Evolutionary conservation across 64 coral and sea anemone genomes (phyloP).

Genomic region (Platygyra sinensis): DNA sequence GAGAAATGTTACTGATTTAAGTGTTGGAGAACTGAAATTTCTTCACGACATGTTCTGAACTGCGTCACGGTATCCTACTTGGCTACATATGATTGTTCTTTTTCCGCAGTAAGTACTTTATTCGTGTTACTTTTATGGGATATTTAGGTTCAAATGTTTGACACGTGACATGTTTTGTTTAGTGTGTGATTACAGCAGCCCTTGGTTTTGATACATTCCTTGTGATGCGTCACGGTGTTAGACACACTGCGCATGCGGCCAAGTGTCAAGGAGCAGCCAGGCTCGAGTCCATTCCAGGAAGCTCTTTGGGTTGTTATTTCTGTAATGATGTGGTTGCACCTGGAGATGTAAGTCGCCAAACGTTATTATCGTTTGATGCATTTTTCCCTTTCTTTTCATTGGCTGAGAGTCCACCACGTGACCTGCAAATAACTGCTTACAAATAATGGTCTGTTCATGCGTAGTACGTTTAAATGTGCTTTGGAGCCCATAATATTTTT

Average conservation of each 20-base stretch:
- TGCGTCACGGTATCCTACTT: no score
- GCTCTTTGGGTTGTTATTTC: slow-evolving; percentile 90
- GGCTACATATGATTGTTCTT: no score
- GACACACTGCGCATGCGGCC: neutral
- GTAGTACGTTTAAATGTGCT: no score
- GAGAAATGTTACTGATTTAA: no score
- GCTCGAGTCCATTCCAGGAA: slow-evolving; percentile 60
- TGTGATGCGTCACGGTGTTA: slow-evolving; percentile 91
- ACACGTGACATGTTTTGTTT: neutral
- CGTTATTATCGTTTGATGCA: neutral
- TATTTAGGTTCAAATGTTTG: neutral
- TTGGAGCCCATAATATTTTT: no score
- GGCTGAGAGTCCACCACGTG: no score
- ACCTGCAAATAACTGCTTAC: neutral
- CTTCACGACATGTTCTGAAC: no score
- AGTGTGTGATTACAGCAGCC: slow-evolving; percentile 94
- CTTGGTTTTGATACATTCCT: slow-evolving; percentile 98
- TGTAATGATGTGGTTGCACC: slow-evolving; percentile 99
- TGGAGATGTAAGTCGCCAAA: slow-evolving; percentile 89
- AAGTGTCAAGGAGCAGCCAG: neutral
- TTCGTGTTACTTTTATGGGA: no score
- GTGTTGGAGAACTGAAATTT: no score
- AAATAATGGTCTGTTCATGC: no score
- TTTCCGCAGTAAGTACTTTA: no score
- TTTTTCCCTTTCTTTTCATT: no score